Evolutionary conservation across 2,113 vertebrate genomes (phyloP).

Genomic region (Aix galericulata): DNA sequence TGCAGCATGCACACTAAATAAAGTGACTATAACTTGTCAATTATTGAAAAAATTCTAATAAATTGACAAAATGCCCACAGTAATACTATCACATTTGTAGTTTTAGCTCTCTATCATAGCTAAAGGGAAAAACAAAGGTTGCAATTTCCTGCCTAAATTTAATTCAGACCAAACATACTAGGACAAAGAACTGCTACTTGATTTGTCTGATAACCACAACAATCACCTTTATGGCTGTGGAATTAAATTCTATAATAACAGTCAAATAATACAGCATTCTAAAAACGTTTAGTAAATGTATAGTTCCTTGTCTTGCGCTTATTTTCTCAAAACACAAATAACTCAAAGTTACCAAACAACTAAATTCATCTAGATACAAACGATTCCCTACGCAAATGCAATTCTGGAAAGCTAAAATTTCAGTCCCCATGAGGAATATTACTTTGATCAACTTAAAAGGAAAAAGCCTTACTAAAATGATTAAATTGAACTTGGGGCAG

Average conservation of each 20-base stretch:
- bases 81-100: neutral
- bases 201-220: slow-evolving; percentile 21
- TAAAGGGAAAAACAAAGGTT: neutral
- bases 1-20: neutral
- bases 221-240: neutral
- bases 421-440: neutral
- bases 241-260: slow-evolving; percentile 7
- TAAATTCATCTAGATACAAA: neutral
- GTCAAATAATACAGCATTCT: neutral
- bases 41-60: neutral
- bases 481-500: neutral
- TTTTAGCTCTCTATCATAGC: neutral
- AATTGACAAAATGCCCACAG: slow-evolving; percentile 8
- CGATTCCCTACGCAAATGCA: neutral
- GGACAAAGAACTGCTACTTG: neutral
- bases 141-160: slow-evolving; percentile 23
- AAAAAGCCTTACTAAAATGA: neutral
- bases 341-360: neutral
- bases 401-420: neutral
- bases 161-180: neutral
- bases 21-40: neutral
- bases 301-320: neutral
- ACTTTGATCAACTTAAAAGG: neutral
- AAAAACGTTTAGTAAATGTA: neutral
- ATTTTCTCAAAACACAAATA: neutral